Percentiles rank a stretch among this genome's conserved stretches.
Conservation (phyloP, 2,113 vertebrate species). For the Sphaerodactylus townsendi region DNA sequence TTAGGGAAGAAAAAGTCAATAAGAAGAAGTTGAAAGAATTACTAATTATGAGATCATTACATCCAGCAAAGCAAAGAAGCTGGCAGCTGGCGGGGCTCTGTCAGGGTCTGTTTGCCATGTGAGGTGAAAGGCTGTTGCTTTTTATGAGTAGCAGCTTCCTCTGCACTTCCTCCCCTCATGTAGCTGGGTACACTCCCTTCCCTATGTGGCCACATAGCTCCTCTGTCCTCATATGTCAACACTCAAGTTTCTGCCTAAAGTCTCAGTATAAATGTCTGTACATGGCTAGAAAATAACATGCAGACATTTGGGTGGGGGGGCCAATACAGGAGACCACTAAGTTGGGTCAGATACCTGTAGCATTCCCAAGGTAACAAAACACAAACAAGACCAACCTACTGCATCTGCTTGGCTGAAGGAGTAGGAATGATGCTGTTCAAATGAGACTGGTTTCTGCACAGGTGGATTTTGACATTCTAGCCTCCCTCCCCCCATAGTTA, state of each 20-base stretch:
- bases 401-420: neutral
- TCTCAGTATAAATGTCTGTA: neutral
- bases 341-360: neutral
- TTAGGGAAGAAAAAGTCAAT: conserved; percentile 6
- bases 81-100: neutral
- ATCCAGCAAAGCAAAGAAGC: neutral
- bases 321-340: neutral
- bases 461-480: neutral
- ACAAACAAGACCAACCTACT: neutral
- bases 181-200: neutral
- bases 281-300: neutral
- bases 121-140: neutral
- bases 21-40: conserved; percentile 26
- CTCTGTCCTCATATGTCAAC: neutral
- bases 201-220: neutral
- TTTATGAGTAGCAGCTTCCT: neutral
- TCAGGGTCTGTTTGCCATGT: neutral
- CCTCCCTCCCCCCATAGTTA: neutral
- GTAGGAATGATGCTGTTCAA: neutral
- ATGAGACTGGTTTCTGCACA: neutral
- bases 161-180: too few relatives aligned
- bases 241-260: neutral
- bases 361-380: neutral
- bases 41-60: neutral
- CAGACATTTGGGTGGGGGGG: neutral